Conservation (phyloP, 92 coral and sea anemone genomes). For the Diadumene lineata region DNA sequence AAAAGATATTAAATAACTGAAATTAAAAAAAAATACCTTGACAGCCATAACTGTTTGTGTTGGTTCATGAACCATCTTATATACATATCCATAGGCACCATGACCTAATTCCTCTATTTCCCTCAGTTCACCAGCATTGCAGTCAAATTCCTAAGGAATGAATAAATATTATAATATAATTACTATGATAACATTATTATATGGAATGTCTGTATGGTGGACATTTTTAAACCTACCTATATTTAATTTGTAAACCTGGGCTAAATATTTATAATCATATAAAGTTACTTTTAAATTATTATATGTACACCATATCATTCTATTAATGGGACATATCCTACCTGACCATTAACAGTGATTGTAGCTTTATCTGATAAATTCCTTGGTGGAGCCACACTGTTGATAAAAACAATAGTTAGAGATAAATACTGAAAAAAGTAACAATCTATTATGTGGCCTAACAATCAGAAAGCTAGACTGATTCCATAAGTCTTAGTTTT, state of each 20-base stretch:
- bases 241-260: too few relatives aligned
- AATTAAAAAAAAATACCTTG: constrained; percentile 75
- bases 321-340: too few relatives aligned
- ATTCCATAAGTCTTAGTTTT: too few relatives aligned
- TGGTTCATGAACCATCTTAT: constrained; percentile 80
- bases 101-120: constrained; percentile 89
- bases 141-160: constrained; percentile 72
- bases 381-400: constrained; percentile 81
- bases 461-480: too few relatives aligned
- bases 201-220: too few relatives aligned
- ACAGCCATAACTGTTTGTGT: constrained; percentile 90
- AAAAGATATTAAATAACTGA: too few relatives aligned
- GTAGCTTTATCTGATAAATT: constrained; percentile 90
- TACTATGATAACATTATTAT: neutral
- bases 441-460: too few relatives aligned
- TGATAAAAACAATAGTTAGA: neutral
- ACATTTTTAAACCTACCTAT: too few relatives aligned
- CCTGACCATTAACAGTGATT: constrained; percentile 90
- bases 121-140: constrained; percentile 89
- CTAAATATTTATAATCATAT: too few relatives aligned
- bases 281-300: too few relatives aligned
- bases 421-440: too few relatives aligned
- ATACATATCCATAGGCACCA: constrained; percentile 98
- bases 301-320: too few relatives aligned
- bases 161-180: neutral